Conservation (phyloP, 2,888 invertebrate genomes). For the Phortica okadai region DNA sequence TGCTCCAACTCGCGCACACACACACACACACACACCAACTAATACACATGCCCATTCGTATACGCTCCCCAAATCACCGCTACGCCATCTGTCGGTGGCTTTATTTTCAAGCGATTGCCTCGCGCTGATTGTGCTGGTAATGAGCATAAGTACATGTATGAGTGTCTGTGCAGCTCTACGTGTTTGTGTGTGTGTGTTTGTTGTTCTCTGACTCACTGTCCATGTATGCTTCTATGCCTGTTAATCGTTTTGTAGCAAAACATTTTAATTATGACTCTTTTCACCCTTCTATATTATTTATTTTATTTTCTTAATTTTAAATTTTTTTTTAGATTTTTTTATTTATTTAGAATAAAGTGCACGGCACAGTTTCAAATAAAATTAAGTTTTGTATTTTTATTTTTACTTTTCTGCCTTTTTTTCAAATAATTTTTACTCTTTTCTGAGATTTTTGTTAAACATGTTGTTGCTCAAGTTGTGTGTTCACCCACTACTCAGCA, state of each 20-base stretch:
- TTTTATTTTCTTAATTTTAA: neutral
- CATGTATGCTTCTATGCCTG: neutral
- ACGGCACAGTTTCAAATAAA: constrained; percentile 22
- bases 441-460: neutral
- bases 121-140: constrained; percentile 15
- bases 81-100: neutral
- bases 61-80: constrained; percentile 28
- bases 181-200: constrained; percentile 48
- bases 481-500: too few relatives aligned
- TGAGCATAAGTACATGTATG: constrained; percentile 11
- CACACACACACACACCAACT: neutral
- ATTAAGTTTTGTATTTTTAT: constrained; percentile 3
- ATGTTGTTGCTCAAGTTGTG: neutral
- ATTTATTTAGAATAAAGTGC: constrained; percentile 9
- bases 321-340: constrained; percentile 7
- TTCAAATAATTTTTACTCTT: constrained; percentile 1
- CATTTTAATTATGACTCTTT: constrained; percentile 26
- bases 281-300: neutral
- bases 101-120: constrained; percentile 22
- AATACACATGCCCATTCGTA: neutral
- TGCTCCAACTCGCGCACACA: neutral
- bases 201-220: constrained; percentile 21
- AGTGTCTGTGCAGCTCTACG: neutral
- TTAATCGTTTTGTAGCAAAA: constrained; percentile 23
- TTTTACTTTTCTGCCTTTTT: neutral